Conservation (phyloP, 2,797 vertebrate species). For the Microchirus variegatus region DNA sequence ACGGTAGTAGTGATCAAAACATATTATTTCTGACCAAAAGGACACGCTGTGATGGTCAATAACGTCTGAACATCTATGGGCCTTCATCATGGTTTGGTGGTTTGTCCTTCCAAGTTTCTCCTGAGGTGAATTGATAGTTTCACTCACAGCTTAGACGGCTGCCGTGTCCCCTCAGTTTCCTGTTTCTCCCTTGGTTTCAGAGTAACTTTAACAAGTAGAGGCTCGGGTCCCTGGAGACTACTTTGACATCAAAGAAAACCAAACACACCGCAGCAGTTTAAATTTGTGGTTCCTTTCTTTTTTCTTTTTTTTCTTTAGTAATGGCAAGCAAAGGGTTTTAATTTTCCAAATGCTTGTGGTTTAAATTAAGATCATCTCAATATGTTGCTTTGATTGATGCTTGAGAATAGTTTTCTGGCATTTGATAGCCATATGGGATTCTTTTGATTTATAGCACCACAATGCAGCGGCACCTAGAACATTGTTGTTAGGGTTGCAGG, state of each 20-base stretch:
- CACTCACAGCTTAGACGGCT: conserved; percentile 43
- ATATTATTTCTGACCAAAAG: conserved; percentile 33
- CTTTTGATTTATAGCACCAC: conserved; percentile 72
- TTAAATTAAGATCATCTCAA: conserved; percentile 82
- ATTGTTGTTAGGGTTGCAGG: conserved; percentile 61
- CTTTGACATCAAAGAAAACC: conserved; percentile 77
- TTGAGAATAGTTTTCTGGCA: conserved; percentile 77
- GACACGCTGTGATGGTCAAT: conserved; percentile 37
- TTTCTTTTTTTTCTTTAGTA: conserved; percentile 59
- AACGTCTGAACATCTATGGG: conserved; percentile 43
- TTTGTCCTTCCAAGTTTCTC: conserved; percentile 52
- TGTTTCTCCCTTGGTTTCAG: conserved; percentile 18
- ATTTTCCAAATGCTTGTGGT: conserved; percentile 83
- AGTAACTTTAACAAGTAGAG: conserved; percentile 61
- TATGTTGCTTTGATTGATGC: conserved; percentile 83
- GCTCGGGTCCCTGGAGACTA: conserved; percentile 65
- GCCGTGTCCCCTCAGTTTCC: conserved; percentile 39
- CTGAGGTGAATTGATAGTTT: conserved; percentile 49
- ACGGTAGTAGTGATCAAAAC: conserved; percentile 24
- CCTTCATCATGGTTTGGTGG: conserved; percentile 65
- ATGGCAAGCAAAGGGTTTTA: conserved; percentile 80
- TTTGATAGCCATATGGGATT: conserved; percentile 73
- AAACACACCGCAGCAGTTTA: conserved; percentile 72
- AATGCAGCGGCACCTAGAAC: conserved; percentile 62
- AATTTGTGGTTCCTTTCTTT: conserved; percentile 69